Conservation (phyloP, 2,888 invertebrate genomes). For the Pseudolycoriella hygida region DNA sequence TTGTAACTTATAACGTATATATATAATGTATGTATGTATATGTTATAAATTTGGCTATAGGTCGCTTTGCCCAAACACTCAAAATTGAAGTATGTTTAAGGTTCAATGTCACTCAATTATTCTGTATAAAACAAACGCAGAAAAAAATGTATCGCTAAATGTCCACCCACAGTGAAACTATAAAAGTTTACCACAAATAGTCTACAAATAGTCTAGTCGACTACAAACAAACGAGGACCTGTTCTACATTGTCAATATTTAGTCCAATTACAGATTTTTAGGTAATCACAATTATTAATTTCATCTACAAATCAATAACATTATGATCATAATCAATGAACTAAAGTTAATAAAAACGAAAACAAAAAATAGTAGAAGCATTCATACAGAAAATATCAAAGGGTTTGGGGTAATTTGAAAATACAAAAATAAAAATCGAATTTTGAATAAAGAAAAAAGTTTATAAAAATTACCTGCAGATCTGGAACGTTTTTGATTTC, state of each 20-base stretch:
- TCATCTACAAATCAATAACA: constrained; percentile 7
- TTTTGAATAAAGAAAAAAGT: constrained; percentile 5
- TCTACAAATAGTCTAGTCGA: no score
- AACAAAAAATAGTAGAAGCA: neutral
- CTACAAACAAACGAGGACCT: no score
- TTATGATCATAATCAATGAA: constrained; percentile 10
- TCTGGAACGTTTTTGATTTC: constrained; percentile 73
- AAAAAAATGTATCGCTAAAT: no score
- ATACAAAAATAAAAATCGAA: constrained; percentile 3
- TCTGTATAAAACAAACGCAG: no score
- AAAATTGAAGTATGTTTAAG: no score
- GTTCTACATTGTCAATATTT: neutral
- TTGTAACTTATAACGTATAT: no score
- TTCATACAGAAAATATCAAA: neutral
- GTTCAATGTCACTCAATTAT: no score
- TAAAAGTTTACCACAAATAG: no score
- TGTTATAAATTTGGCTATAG: no score
- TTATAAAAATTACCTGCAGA: constrained; percentile 50
- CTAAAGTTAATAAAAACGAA: constrained; percentile 1
- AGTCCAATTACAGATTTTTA: neutral
- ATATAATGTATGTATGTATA: no score
- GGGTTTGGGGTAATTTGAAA: neutral
- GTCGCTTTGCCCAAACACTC: no score
- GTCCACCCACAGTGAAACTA: no score
- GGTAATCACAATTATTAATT: neutral